Conservation (phyloP, 1,140 invertebrate genomes). For the Nasonia vitripennis region DNA sequence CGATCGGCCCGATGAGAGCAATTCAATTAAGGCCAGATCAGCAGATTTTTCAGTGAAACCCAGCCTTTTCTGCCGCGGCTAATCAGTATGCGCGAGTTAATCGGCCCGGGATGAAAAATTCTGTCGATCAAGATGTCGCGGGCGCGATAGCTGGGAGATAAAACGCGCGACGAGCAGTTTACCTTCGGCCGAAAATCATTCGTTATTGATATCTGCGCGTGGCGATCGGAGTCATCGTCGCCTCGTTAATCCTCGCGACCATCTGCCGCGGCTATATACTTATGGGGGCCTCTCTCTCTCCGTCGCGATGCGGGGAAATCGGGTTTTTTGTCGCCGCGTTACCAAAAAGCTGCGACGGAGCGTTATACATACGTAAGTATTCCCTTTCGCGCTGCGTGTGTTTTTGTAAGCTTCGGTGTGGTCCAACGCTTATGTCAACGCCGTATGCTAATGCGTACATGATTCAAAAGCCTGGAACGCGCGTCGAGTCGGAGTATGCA, state of each 20-base stretch:
- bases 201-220: slow-evolving; percentile 52
- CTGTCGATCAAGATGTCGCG: slow-evolving; percentile 21
- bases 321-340: slow-evolving; percentile 12
- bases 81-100: not conserved
- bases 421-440: not conserved
- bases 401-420: not conserved
- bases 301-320: not conserved
- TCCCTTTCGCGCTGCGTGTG: not conserved
- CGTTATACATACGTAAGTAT: not conserved
- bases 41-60: not conserved
- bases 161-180: slow-evolving; percentile 48
- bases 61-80: not conserved
- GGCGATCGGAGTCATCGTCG: slow-evolving; percentile 55
- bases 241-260: slow-evolving; percentile 49
- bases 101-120: slow-evolving; percentile 8
- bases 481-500: not conserved
- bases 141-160: slow-evolving; percentile 30
- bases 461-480: not conserved
- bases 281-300: not conserved
- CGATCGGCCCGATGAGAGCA: not conserved
- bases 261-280: slow-evolving; percentile 53
- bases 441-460: not conserved
- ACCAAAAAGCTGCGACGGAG: not conserved
- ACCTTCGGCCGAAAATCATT: slow-evolving; percentile 56
- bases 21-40: not conserved